Conservation (phyloP, 2,113 vertebrate species). For the Centropus unirufus region DNA sequence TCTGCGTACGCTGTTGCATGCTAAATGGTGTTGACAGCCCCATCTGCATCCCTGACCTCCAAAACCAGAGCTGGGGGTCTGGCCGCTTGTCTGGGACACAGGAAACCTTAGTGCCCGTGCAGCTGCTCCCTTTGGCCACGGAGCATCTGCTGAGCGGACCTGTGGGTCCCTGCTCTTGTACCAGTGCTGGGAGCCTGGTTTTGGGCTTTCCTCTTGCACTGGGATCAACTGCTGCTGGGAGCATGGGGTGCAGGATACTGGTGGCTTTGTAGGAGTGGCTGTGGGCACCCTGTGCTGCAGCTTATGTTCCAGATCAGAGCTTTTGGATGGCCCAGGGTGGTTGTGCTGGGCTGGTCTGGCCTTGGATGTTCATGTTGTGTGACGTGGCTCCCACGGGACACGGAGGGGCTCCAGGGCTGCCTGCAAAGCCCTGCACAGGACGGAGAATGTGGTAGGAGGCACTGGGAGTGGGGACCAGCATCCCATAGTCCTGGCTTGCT, state of each 20-base stretch:
- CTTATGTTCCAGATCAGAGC: not conserved
- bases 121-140: not conserved
- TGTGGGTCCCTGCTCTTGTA: not conserved
- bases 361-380: accelerated
- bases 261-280: not conserved
- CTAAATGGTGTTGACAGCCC: accelerated
- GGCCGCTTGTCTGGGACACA: not conserved
- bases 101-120: not conserved
- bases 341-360: not conserved
- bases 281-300: not conserved
- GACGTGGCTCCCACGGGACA: accelerated
- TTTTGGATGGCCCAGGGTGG: not conserved
- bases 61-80: not conserved
- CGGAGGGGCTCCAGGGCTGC: accelerated
- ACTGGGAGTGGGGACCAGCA: accelerated
- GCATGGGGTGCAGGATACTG: not conserved
- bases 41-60: not conserved
- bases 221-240: not conserved
- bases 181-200: not conserved
- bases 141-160: not conserved
- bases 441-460: not conserved
- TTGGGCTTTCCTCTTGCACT: not conserved
- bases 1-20: not conserved
- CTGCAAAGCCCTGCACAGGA: no score
- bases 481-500: accelerated